Evolutionary conservation across 53 echinoderm and acorn worm genomes (phyloP), one percentile per base, ranked within the genome.

Genomic region (Hippasteria phrygiana): DNA sequence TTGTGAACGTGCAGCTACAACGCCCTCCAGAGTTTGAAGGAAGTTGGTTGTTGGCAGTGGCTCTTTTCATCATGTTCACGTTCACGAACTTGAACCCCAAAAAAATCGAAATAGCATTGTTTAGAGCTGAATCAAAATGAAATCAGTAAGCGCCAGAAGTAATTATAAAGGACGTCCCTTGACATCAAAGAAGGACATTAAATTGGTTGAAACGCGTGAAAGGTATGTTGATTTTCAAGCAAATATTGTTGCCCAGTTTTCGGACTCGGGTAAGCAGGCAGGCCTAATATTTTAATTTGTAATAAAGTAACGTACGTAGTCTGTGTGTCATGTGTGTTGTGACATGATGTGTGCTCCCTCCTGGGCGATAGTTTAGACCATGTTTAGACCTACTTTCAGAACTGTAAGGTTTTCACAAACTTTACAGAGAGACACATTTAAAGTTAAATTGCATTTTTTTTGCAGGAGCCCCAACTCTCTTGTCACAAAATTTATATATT

Each of bases 121-220:
- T 59, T 59, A 26, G 26, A 2, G 69, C 69, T 35, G 37, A 7
- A 62, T 62, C 14, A 85, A 50, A 29, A 85, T 85, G 85, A 85
- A 69, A 51, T 47, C 85, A 31, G 20, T 35, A n/a, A 51, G 50
- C 65, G 47, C 62, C 50, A 69, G 70, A 70, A 43, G 50, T 51
- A 85, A n/a, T n/a, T n/a, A n/a, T n/a, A n/a, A 69, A 50, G 69
- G 48, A 13, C 66, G 70, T 33, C 70, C 46, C 36, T 17, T 48
- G 9, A 38, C 36, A 36, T 20, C 85, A 34, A 85, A 71, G 70
- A 85, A 51, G 71, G 85, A 85, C 6, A 20, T 10, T 10, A 53
- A 69, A 71, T 24, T 51, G 16, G 24, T 37, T 11, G 70, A 85
- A 69, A 54, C 71, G 33, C 70, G 51, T 16, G 85, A 85, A 34